Conservation (phyloP, 2,888 invertebrate species). For the Drosophila recens region DNA sequence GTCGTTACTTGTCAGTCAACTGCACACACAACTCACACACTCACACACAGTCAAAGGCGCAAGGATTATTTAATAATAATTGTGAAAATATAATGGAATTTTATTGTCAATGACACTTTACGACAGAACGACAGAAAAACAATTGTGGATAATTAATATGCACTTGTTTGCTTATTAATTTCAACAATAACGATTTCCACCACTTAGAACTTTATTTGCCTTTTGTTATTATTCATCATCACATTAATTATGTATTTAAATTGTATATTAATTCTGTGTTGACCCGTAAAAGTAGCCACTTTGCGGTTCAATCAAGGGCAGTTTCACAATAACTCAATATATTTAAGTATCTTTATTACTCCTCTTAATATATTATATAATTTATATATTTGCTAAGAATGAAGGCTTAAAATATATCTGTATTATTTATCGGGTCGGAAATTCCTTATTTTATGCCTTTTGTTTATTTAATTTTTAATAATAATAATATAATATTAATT, state of each 20-base stretch:
- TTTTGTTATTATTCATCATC: constrained; percentile 13
- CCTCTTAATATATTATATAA: not conserved
- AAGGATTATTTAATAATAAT: constrained; percentile 32
- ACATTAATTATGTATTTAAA: constrained; percentile 4
- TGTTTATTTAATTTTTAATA: too few species aligned
- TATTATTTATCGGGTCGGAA: too few species aligned
- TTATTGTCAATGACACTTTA: constrained; percentile 9
- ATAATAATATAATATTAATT: not conserved
- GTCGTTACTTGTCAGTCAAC: constrained; percentile 36
- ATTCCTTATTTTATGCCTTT: too few species aligned
- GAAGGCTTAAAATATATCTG: too few species aligned
- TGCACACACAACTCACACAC: constrained; percentile 1
- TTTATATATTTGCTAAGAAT: too few species aligned
- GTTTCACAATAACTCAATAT: not conserved
- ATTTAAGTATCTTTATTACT: not conserved
- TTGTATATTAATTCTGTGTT: constrained; percentile 12
- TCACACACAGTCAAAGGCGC: not conserved
- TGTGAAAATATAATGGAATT: constrained; percentile 15
- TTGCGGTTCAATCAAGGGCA: not conserved
- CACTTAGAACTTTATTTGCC: constrained; percentile 27
- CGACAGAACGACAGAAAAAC: constrained; percentile 13
- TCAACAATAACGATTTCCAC: constrained; percentile 1
- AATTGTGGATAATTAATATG: constrained; percentile 36
- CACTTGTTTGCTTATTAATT: constrained; percentile 17
- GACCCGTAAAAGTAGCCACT: not conserved